Base-by-base conservation (phyloP, 2,888 invertebrate genomes). In the Netelia virgata region DNA sequence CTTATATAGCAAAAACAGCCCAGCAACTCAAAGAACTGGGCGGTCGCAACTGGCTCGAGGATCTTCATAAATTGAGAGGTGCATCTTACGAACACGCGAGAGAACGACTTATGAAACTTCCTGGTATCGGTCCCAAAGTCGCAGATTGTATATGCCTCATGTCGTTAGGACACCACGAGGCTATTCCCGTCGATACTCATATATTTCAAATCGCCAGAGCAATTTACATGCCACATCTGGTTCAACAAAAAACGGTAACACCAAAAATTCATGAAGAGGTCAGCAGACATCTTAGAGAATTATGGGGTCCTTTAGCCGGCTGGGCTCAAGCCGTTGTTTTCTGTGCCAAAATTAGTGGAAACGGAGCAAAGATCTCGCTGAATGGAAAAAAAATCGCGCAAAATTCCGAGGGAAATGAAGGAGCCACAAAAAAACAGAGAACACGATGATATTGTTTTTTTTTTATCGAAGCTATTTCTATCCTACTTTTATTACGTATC, bases 71-170 rank as follows among this genome's bases (percentile, higher is more conserved):
- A 84, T 82, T 88, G 10, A 95, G 96, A 85, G 93, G 94, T 11
- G 94, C 96, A 93, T 94, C 96, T 14, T 99, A 98, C 90, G 94
- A 94, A 61, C 95, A 96, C 85, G 97, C 98, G 0, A 97, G 96
- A 89, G 91, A 93, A 18, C 96, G 96, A 89, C 94, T 99, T 5
- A 96, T 97, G 94, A 95, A 95, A 84, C 94, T 99, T 47, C 96
- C 96, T 87, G 99, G 99, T 10, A 96, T 99, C 89, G 99, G 99
- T 1, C 97, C 98, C 9, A 99, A 99, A 96, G 98, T 99, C 18
- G 98, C 99, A 0, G 99, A 99, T 94, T 99, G 99, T 94, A 97
- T 99, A 88, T 98, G 98, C 92, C 95, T 99, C 20, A 99, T 99
- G 99, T 98, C 99, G 0, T 93, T 99, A 72, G 97, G 97, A 79